Evolutionary conservation across 2,888 invertebrate genomes (phyloP).

Genomic region (Drosophila flavopinicola): DNA sequence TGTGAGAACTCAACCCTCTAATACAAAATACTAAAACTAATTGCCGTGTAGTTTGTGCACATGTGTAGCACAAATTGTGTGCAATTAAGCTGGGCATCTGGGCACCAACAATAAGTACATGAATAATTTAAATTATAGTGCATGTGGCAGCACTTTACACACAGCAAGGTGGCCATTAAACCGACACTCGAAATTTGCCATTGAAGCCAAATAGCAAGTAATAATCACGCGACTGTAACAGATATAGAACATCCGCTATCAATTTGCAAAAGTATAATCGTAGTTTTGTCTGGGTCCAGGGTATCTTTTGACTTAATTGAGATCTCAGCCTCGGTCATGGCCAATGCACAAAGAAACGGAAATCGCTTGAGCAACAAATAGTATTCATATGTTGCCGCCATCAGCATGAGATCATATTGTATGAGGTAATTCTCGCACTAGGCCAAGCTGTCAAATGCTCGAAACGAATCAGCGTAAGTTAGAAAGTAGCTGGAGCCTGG

Average conservation of each 20-base stretch:
- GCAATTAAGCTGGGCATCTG: slow-evolving; percentile 22
- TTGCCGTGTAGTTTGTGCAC: slow-evolving; percentile 11
- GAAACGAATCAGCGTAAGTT: not conserved
- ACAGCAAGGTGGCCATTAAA: not conserved
- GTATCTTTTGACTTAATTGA: not conserved
- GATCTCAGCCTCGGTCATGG: slow-evolving; percentile 48
- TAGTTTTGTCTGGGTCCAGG: not conserved
- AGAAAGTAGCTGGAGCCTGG: not conserved
- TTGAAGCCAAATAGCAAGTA: not conserved
- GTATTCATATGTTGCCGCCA: slow-evolving; percentile 11
- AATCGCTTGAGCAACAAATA: slow-evolving; percentile 23
- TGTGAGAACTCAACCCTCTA: not conserved
- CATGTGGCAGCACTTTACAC: slow-evolving; percentile 5
- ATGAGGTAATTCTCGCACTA: slow-evolving; percentile 16
- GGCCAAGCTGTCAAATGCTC: not conserved
- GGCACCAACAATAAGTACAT: slow-evolving; percentile 5
- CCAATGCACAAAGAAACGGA: slow-evolving; percentile 36
- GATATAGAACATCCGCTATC: slow-evolving; percentile 14
- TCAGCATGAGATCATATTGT: slow-evolving; percentile 62
- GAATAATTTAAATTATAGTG: slow-evolving; percentile 11
- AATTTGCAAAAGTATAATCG: not conserved
- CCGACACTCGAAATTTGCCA: not conserved
- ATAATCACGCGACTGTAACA: slow-evolving; percentile 14
- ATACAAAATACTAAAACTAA: slow-evolving; percentile 7
- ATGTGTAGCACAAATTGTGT: slow-evolving; percentile 11